Conservation (phyloP, 2,113 vertebrate species). For the Rhinolophus sinicus region DNA sequence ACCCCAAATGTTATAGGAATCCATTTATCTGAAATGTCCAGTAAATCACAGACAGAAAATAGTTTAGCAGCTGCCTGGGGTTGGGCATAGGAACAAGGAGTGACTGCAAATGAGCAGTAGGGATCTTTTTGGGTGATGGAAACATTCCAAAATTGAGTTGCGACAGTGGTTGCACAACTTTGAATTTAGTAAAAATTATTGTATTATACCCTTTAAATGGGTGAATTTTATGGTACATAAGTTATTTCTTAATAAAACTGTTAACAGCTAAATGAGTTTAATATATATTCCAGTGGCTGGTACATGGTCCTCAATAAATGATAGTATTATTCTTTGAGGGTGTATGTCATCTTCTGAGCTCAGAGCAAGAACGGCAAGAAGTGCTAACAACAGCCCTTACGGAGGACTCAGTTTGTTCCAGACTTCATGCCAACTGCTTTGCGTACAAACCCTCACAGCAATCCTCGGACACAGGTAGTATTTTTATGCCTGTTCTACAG, state of each 20-base stretch:
- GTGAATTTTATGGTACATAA: background rate
- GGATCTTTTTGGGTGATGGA: background rate
- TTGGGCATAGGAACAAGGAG: background rate
- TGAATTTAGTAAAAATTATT: background rate
- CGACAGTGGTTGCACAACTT: background rate
- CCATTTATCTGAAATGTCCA: background rate
- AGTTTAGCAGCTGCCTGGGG: background rate
- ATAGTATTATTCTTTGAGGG: background rate
- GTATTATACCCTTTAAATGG: background rate
- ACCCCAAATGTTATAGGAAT: background rate
- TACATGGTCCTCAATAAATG: background rate
- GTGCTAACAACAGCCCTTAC: background rate
- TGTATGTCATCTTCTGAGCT: background rate
- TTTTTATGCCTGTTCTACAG: background rate
- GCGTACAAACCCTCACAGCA: background rate
- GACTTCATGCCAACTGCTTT: background rate
- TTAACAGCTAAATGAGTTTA: background rate
- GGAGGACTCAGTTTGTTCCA: background rate
- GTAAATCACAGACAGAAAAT: background rate
- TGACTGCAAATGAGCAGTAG: background rate
- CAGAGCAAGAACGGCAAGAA: background rate
- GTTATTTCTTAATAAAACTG: slow-evolving; percentile 13
- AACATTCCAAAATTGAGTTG: background rate
- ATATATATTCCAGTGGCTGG: background rate
- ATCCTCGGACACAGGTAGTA: background rate